Evolutionary conservation across 1,140 invertebrate species (phyloP), one percentile per base, ranked within the genome.

Genomic region (Drosophila saltans): DNA sequence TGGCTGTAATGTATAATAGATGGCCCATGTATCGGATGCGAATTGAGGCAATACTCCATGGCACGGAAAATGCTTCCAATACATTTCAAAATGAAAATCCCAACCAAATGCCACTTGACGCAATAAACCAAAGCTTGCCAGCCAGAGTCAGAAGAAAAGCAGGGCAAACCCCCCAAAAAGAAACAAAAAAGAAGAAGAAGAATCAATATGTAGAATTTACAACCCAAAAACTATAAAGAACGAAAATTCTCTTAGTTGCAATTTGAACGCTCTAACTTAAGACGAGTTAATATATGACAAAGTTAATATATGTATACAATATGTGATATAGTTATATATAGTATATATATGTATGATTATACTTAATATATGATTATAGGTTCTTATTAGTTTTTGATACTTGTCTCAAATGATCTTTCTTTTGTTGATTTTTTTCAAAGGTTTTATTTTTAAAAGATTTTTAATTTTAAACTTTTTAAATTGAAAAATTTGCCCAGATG

Each of bases 51-150:
- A 73, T 79, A 68, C 55, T 69, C 75, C 39, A 60, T 39, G 41
- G 60, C 56, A 64, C 52, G 60, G 55, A 33, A 78, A 80, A 72
- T 73, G 56, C 71, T 89, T 68, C 72, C 56, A 78, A 78, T 79
- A 89, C 83, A 81, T 81, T 90, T 90, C 79, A 78, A 78, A 90
- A 88, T 86, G 88, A 76, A 90, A 90, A 90, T 90, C 86, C 86
- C 72, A 70, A 66, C 80, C 83, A 81, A 90, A 90, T 88, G 88
- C 88, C 83, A 91, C 80, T 90, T 91, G 88, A 90, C 72, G 82
- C 86, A 83, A 91, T 90, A 90, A 90, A 90, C 86, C 80, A 86
- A 90, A 75, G 33, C 33, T 30, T 30, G 2, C 4, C 33, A 6
- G 33, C 6, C 3, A 6, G 74, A 66, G 74, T 66, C 45, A 10